Evolutionary conservation across 2,888 invertebrate genomes (phyloP).

Genomic region (Rotaria magnacalcarata): DNA sequence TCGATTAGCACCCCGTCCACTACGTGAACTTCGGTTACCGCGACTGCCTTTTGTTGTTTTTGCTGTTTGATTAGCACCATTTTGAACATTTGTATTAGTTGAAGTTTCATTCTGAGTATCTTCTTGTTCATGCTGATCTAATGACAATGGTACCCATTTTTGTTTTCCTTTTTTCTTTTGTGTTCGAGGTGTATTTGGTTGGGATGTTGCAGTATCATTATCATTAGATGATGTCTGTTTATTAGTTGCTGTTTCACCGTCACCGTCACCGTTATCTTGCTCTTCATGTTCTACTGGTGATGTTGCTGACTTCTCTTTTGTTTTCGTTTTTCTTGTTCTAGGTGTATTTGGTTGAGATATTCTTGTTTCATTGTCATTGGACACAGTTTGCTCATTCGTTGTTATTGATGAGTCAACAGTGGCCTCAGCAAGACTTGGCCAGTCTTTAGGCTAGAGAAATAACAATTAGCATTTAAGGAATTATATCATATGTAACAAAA

Average conservation of each 20-base stretch:
- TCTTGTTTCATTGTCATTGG: conserved; percentile 21
- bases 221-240: background rate
- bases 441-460: background rate
- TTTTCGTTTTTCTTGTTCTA: background rate
- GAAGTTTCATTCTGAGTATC: background rate
- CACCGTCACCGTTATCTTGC: background rate
- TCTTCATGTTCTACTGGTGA: background rate
- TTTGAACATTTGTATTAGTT: background rate
- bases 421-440: conserved; percentile 21
- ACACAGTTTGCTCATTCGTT: background rate
- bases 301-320: background rate
- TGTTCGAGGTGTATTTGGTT: background rate
- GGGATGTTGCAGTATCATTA: background rate
- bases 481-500: background rate
- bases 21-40: background rate
- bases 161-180: conserved; percentile 21
- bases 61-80: background rate
- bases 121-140: background rate
- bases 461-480: no score
- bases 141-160: background rate
- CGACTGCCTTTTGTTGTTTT: background rate
- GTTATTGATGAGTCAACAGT: background rate
- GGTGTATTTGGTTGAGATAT: background rate
- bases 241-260: background rate
- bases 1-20: background rate